phyloP scores from a whole-genome alignment of 2,888 invertebrate genomes.

The Dinocampus coccinellae region DNA sequence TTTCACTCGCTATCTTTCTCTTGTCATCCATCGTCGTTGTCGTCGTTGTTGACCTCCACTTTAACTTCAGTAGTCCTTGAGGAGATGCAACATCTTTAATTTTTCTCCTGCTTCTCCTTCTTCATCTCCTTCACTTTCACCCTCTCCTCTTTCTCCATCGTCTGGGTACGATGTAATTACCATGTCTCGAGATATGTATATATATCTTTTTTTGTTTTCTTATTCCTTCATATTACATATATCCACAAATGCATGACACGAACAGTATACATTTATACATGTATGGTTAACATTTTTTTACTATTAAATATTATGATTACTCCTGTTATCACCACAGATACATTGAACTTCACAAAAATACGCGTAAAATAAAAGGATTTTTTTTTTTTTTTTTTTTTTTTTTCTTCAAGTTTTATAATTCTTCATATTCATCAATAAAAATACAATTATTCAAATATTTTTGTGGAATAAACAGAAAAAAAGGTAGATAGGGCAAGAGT shows the following conservation, averaged over 20 bases:
- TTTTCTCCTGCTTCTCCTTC: too few species aligned
- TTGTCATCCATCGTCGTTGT: background rate
- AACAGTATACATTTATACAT: too few species aligned
- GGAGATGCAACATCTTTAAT: constrained; percentile 9
- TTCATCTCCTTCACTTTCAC: too few species aligned
- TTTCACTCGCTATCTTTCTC: too few species aligned
- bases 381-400: too few species aligned
- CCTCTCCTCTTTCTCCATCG: too few species aligned
- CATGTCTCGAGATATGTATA: constrained; percentile 1
- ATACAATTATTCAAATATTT: background rate
- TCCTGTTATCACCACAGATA: too few species aligned
- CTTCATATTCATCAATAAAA: background rate
- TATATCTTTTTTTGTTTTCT: background rate
- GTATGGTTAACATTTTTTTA: too few species aligned
- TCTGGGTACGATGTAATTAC: constrained; percentile 1
- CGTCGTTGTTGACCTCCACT: constrained; percentile 1
- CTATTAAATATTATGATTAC: background rate
- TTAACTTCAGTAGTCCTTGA: constrained; percentile 9
- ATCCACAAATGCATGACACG: background rate
- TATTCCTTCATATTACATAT: background rate
- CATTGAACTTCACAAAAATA: background rate
- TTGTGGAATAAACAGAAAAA: background rate
- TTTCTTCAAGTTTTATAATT: background rate
- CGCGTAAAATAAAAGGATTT: background rate
- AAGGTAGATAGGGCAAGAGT: background rate